Base-by-base conservation (phyloP, 2,888 invertebrate genomes). In the Stenurella melanura region DNA sequence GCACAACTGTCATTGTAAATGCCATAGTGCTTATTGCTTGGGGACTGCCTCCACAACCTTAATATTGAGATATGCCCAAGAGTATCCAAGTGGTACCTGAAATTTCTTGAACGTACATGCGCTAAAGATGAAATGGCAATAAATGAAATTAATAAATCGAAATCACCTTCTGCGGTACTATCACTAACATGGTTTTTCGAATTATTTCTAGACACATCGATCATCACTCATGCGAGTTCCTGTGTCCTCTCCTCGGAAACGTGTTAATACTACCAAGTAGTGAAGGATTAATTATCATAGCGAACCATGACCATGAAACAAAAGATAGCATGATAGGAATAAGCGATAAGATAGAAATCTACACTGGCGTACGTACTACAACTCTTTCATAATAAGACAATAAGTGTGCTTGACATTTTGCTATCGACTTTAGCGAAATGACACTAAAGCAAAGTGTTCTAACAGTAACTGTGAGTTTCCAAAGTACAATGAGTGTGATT, bases 281-380 rank as follows among this genome's bases (percentile, higher is more conserved):
- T 50, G 63, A 58, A 67, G 73, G 75, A 78, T 74, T 78, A 72
- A 81, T 81, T 78, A 76, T 73, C 75, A 75, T 76, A 73, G 76
- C 80, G 73, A 76, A 73, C 77, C 80, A 78, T 78, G 81, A 77
- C 74, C 79, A 74, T 77, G 78, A 77, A 78, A 81, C 80, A 78
- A 78, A 78, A 77, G 76, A 81, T 77, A 50, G 69, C 81, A 75
- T 76, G 81, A 78, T 80, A 72, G 64, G 80, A 81, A 81, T 80
- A 74, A 61, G 67, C 74, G 80, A 80, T 78, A 80, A 80, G 78
- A 80, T 78, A 73, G 73, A 72, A 56, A 80, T 78, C 77, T 75
- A 78, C 76, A 72, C 60, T 64, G 75, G 67, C 70, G 60, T 74
- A 69, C 57, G 74, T 76, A 76, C 74, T 69, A 79, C 79, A 77